Conservation (phyloP, 2,113 vertebrate genomes). For the Dipodomys ordii region DNA sequence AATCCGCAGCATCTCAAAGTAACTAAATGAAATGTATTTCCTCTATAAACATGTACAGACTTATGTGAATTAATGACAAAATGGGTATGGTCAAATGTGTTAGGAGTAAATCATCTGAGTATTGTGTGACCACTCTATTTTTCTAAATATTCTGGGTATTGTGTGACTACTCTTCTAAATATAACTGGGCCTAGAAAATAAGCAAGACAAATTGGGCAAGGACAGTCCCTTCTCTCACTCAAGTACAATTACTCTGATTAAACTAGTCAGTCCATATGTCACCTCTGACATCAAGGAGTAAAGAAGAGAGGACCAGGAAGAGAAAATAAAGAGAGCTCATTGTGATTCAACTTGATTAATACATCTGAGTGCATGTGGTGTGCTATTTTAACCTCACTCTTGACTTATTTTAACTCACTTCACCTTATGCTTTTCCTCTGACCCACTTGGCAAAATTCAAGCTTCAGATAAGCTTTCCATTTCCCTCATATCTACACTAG, state of each 20-base stretch:
- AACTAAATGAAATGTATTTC: not conserved
- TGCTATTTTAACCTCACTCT: not conserved
- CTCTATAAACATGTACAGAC: not conserved
- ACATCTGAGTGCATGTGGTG: not conserved
- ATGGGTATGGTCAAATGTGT: constrained; percentile 2
- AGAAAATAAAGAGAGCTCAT: not conserved
- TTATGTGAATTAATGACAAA: constrained; percentile 27
- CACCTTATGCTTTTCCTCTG: not conserved
- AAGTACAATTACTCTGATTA: not conserved
- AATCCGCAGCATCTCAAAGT: not conserved
- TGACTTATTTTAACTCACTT: not conserved
- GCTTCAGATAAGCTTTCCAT: not conserved
- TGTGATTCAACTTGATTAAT: constrained; percentile 4
- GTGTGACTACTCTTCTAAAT: constrained; percentile 35
- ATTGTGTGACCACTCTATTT: constrained; percentile 21
- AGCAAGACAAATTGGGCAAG: constrained; percentile 4
- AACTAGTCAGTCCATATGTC: not conserved
- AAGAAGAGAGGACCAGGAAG: not conserved
- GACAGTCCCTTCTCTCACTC: not conserved
- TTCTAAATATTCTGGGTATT: not conserved
- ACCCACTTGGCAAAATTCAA: constrained; percentile 42
- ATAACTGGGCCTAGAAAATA: constrained; percentile 3
- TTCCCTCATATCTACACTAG: not conserved
- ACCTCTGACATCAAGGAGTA: constrained; percentile 17
- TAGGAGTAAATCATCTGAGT: not conserved